phyloP scores from a whole-genome alignment of 2,888 invertebrate genomes.

The Eudemis profundana region DNA sequence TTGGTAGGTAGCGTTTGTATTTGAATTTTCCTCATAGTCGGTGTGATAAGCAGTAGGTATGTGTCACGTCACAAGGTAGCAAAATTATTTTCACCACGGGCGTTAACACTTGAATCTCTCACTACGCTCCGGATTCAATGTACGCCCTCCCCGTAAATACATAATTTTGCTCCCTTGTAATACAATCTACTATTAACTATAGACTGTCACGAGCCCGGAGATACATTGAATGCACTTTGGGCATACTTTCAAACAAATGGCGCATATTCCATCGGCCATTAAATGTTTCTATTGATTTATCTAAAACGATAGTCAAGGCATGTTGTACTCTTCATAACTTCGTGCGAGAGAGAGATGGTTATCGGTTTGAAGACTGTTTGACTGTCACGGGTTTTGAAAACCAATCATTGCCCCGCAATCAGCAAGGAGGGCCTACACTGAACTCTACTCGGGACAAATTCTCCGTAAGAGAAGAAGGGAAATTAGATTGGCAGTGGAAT shows the following conservation, averaged over 20 bases:
- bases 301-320: slow-evolving; percentile 47
- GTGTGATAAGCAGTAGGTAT: no score
- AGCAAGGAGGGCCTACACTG: slow-evolving; percentile 50
- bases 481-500: slow-evolving; percentile 52
- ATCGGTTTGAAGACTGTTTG: slow-evolving; percentile 46
- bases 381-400: slow-evolving; percentile 49
- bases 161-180: no score
- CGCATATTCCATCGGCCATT: slow-evolving; percentile 19
- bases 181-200: no score
- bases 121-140: no score
- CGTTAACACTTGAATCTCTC: no score
- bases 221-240: slow-evolving; percentile 18
- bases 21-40: no score
- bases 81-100: no score
- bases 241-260: slow-evolving; percentile 17
- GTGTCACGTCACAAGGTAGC: no score
- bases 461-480: slow-evolving; percentile 52
- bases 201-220: slow-evolving; percentile 13
- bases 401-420: slow-evolving; percentile 49
- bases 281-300: slow-evolving; percentile 46
- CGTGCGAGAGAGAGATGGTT: slow-evolving; percentile 49
- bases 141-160: no score
- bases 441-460: slow-evolving; percentile 51
- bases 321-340: slow-evolving; percentile 49
- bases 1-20: no score